phyloP scores from a whole-genome alignment of 2,888 invertebrate species.

The Epicampocera succincta region DNA sequence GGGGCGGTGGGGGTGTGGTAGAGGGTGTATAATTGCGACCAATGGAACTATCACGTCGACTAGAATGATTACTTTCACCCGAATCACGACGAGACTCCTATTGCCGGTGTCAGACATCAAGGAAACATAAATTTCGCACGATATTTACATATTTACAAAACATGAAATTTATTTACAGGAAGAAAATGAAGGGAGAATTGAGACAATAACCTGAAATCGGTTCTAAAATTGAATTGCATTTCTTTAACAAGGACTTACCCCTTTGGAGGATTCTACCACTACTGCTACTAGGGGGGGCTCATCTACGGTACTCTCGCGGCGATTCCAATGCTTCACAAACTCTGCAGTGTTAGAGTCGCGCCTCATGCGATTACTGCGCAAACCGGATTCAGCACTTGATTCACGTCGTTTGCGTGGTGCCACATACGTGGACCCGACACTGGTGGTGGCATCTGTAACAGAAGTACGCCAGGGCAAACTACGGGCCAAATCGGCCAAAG shows the following conservation, averaged over 20 bases:
- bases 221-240: background rate
- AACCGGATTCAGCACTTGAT: constrained; percentile 93
- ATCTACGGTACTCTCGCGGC: constrained; percentile 84
- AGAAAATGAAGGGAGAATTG: constrained; percentile 18
- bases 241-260: constrained; percentile 44
- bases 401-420: constrained; percentile 89
- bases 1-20: constrained; percentile 82
- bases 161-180: constrained; percentile 34
- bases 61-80: constrained; percentile 86
- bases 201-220: background rate
- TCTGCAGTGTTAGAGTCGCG: constrained; percentile 90
- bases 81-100: constrained; percentile 84
- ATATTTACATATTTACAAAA: constrained; percentile 48
- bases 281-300: constrained; percentile 76
- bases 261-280: constrained; percentile 73
- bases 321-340: constrained; percentile 87
- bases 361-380: constrained; percentile 88
- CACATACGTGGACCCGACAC: constrained; percentile 80
- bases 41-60: constrained; percentile 86
- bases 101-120: constrained; percentile 4
- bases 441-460: constrained; percentile 82
- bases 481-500: constrained; percentile 92
- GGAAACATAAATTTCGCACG: constrained; percentile 21
- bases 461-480: constrained; percentile 91
- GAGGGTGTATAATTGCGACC: constrained; percentile 81